These are phyloP conservation scores for Festucalex cinctus DNA, from an alignment of 2,113 vertebrate species.

Conservation along the genomic window DNA sequence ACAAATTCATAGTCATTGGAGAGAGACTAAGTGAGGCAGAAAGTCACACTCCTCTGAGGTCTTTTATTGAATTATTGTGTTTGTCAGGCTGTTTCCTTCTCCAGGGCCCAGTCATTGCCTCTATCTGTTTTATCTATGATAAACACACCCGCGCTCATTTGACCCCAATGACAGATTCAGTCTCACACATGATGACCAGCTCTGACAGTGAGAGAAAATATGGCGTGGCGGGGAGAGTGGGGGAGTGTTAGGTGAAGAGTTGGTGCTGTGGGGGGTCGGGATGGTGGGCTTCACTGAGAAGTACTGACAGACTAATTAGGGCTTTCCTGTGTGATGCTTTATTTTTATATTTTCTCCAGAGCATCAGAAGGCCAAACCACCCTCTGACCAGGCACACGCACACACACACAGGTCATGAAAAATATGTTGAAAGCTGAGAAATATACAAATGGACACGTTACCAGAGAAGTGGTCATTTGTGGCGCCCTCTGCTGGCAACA, in stretches of 20 bases:
- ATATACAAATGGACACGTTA: neutral
- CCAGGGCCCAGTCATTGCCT: slow-evolving; percentile 37
- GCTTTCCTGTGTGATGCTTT: slow-evolving; percentile 65
- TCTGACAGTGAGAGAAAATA: slow-evolving; percentile 61
- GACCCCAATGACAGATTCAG: slow-evolving; percentile 71
- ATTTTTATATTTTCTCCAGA: slow-evolving; percentile 72
- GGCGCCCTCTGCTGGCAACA: slow-evolving; percentile 59
- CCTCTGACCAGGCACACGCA: slow-evolving; percentile 1
- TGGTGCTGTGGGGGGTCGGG: neutral
- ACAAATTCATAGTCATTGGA: slow-evolving; percentile 56
- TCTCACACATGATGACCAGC: slow-evolving; percentile 66
- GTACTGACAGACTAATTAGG: slow-evolving; percentile 68
- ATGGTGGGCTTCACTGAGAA: slow-evolving; percentile 46
- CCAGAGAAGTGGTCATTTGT: slow-evolving; percentile 22
- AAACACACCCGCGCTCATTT: slow-evolving; percentile 52
- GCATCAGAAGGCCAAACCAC: slow-evolving; percentile 27
- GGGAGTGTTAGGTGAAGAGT: neutral
- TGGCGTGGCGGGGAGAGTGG: neutral
- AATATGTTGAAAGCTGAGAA: neutral
- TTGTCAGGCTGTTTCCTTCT: slow-evolving; percentile 61
- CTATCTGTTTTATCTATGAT: slow-evolving; percentile 50
- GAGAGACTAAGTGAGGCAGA: slow-evolving; percentile 43
- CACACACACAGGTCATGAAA: neutral
- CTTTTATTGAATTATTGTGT: slow-evolving; percentile 73
- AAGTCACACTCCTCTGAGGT: slow-evolving; percentile 36